Percentiles rank a stretch among this genome's conserved stretches.
These are phyloP conservation scores for Ptychadena robeensis DNA, from an alignment of 2,797 vertebrate genomes.

Conservation along the genomic window DNA sequence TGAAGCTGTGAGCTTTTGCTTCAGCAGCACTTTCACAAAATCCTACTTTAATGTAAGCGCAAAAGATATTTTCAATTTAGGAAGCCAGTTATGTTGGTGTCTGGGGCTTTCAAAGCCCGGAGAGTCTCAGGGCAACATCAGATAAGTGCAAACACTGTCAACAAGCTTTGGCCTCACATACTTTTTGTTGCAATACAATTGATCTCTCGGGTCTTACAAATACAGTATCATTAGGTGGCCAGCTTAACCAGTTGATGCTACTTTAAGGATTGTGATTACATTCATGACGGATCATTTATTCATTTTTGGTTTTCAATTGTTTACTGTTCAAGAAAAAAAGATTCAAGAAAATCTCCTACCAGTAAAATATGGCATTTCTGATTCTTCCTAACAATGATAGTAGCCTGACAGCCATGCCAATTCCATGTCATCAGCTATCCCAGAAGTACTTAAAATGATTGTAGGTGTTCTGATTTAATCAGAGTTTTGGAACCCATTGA, in stretches of 20 bases:
- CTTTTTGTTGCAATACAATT: not conserved
- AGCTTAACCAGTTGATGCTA: not conserved
- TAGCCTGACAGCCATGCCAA: too few species aligned
- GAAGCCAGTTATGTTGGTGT: not conserved
- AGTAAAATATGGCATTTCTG: too few species aligned
- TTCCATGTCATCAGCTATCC: too few species aligned
- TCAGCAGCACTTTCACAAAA: slow-evolving; percentile 2
- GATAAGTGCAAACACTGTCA: not conserved
- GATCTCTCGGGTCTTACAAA: not conserved
- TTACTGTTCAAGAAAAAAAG: too few species aligned
- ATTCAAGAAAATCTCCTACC: too few species aligned
- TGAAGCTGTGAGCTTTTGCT: slow-evolving; percentile 21
- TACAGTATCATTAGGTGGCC: not conserved
- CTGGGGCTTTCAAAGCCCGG: not conserved
- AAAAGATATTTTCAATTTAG: not conserved
- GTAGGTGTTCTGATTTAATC: too few species aligned
- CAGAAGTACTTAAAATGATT: too few species aligned
- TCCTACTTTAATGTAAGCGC: not conserved
- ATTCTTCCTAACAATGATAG: too few species aligned
- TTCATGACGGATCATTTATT: too few species aligned
- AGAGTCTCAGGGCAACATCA: not conserved
- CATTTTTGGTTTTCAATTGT: too few species aligned
- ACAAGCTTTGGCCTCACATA: not conserved
- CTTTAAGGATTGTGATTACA: too few species aligned
- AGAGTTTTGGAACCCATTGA: too few species aligned